Percentiles rank a stretch among this genome's conserved stretches.
phyloP scores from a whole-genome alignment of 2,888 invertebrate genomes.

The Cyclophora albipunctata region DNA sequence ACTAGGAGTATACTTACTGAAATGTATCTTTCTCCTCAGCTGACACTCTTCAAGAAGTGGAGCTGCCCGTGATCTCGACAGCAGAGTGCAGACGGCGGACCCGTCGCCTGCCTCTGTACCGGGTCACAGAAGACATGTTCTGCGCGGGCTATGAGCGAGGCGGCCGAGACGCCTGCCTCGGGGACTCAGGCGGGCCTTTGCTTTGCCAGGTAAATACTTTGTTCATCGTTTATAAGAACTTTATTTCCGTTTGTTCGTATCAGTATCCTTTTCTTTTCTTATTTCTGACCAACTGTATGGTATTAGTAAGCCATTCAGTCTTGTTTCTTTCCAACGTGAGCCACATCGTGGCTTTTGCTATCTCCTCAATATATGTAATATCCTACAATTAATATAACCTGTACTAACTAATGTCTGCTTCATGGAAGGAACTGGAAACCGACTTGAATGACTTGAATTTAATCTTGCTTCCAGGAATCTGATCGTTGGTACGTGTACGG shows the following conservation, averaged over 20 bases:
- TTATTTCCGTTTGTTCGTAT: too few species aligned
- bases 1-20: too few species aligned
- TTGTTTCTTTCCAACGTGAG: too few species aligned
- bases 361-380: too few species aligned
- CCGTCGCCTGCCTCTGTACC: slow-evolving; percentile 82
- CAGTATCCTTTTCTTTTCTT: too few species aligned
- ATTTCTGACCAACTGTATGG: background rate
- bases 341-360: too few species aligned
- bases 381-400: too few species aligned
- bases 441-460: too few species aligned
- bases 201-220: slow-evolving; percentile 79
- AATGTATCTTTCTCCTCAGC: slow-evolving; percentile 58
- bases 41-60: slow-evolving; percentile 88
- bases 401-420: too few species aligned
- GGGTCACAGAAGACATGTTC: slow-evolving; percentile 87
- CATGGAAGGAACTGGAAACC: too few species aligned
- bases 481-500: slow-evolving; percentile 75
- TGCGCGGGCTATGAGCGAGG: slow-evolving; percentile 88
- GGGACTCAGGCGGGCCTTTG: slow-evolving; percentile 86
- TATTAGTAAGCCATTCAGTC: too few species aligned
- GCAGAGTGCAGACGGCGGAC: slow-evolving; percentile 84
- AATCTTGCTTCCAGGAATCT: slow-evolving; percentile 44
- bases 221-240: background rate
- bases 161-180: slow-evolving; percentile 86
- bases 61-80: slow-evolving; percentile 85